Base-by-base conservation (phyloP, 2,888 invertebrate species). In the Lysandra coridon region DNA sequence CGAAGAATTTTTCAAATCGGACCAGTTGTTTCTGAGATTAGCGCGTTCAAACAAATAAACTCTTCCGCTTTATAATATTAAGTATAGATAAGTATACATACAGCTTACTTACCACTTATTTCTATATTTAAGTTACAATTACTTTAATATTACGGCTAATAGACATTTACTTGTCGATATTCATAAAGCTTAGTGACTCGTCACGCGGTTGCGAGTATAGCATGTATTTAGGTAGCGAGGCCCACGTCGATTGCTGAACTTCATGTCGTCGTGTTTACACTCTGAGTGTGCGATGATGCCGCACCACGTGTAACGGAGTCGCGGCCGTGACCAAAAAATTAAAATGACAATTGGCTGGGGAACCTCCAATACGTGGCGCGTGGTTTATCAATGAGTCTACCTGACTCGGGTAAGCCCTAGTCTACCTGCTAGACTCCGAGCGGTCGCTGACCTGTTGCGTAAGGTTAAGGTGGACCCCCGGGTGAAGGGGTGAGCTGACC, bases 321-420 rank as follows among this genome's bases (percentile, higher is more conserved):
- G 69, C 14, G 5, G 69, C 33, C 14, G 69, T 69, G 14, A 69
- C 33, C 33, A 37, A 69, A 37, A 69, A 10, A 69, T 69, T 69
- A 33, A 17, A 87, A 87, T 79, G 69, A 69, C 69, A 69, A 69
- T 37, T 69, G 14, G 14, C 14, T 14, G 69, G 69, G 69, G 69
- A 69, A 69, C 33, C 64, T 62, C 23, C 64, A 69, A 14, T 4
- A 10, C 64, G 64, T 30, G 64, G 33, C 69, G 30, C 69, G 69
- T 69, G 69, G 33, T 14, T 69, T 69, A 69, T 69, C 69, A 69
- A 69, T 69, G 69, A 37, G 69, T 69, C 69, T 69, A 69, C 69
- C 69, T 75, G 75, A 80, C 78, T 77, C 69, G 60, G 78, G 76
- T 44, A 73, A 60, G 44, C 76, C 57, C n/a, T 60, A 69, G 44